Evolutionary conservation across 35 echinoderm and acorn worm species (phyloP).

Genomic region (Heliocidaris erythrogramma): DNA sequence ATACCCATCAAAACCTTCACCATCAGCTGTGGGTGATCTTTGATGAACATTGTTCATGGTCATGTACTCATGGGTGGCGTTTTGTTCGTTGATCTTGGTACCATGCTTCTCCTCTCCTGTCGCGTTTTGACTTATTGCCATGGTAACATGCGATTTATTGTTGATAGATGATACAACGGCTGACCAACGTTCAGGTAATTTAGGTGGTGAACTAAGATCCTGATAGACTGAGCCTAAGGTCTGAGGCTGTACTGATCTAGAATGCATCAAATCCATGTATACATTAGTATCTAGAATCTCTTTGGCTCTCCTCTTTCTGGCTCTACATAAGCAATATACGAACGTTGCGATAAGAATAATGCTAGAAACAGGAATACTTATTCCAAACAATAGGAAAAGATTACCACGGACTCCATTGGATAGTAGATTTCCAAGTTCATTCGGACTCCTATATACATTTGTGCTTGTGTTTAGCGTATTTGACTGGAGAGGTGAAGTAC

Average conservation of each 20-base stretch:
- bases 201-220: neutral
- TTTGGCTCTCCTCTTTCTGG: neutral
- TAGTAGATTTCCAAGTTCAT: neutral
- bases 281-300: neutral
- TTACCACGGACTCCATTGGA: neutral
- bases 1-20: neutral
- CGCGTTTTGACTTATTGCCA: neutral
- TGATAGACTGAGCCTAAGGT: neutral
- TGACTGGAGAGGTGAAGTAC: neutral
- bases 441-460: neutral
- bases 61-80: neutral
- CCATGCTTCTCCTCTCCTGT: neutral
- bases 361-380: neutral
- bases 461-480: neutral
- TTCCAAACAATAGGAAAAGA: neutral
- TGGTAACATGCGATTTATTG: neutral
- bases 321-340: neutral
- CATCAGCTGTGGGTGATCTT: neutral
- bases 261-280: slow-evolving; percentile 12
- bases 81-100: no score
- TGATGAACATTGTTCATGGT: neutral
- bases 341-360: neutral
- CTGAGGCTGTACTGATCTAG: neutral
- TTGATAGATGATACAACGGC: neutral
- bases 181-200: neutral